These are phyloP conservation scores for Siniperca knerii DNA, from an alignment of 2,113 vertebrate species.

Conservation along the genomic window DNA sequence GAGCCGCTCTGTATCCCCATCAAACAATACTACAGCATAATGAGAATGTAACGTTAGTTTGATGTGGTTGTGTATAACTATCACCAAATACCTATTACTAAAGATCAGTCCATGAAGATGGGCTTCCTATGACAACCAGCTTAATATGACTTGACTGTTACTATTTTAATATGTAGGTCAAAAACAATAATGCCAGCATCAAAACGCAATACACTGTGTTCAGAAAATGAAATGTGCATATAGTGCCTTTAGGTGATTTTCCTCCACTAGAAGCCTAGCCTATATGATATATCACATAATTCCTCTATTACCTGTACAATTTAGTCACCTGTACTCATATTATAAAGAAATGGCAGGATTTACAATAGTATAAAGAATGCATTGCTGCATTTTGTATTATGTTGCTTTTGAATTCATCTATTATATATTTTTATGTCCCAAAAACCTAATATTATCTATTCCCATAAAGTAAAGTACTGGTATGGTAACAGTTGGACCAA, in stretches of 20 bases:
- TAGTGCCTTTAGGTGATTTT: neutral
- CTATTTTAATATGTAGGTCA: conserved; percentile 25
- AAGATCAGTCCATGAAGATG: no score
- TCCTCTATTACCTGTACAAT: neutral
- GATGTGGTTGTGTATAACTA: neutral
- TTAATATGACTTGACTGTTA: neutral
- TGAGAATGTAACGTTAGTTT: neutral
- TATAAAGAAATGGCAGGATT: neutral
- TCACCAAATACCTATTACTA: neutral
- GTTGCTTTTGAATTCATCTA: neutral
- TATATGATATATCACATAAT: neutral
- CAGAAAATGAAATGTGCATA: neutral
- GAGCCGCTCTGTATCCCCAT: neutral
- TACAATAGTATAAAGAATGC: neutral
- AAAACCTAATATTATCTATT: neutral
- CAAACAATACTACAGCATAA: neutral
- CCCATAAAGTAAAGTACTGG: neutral
- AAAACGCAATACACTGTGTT: neutral
- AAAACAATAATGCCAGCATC: neutral
- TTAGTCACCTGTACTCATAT: neutral
- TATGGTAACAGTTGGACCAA: neutral
- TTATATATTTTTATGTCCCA: neutral
- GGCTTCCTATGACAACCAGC: neutral
- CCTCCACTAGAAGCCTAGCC: neutral
- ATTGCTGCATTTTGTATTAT: neutral